A percentile compares a stretch with the other conserved stretches of the same genome.
These are phyloP conservation scores for Dicyrtoma fusca DNA, from an alignment of 2,888 invertebrate genomes.

Conservation along the genomic window DNA sequence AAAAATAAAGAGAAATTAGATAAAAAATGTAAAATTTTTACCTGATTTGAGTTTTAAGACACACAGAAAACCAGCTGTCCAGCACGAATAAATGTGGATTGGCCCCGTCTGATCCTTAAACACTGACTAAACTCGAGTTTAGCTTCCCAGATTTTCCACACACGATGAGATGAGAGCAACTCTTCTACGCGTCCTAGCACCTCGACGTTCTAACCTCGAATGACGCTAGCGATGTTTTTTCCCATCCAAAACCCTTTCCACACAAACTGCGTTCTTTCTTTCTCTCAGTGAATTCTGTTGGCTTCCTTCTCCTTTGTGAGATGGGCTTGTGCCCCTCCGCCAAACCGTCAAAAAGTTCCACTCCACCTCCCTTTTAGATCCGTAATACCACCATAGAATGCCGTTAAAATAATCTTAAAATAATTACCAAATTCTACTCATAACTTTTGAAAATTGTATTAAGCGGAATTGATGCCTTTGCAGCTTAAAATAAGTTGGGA, in stretches of 20 bases:
- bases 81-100: too few species aligned
- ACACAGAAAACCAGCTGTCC: background rate
- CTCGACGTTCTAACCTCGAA: background rate
- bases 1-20: background rate
- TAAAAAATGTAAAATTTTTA: background rate
- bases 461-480: too few species aligned
- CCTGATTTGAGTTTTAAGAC: constrained; percentile 8
- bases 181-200: background rate
- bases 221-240: background rate
- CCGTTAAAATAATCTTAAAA: background rate
- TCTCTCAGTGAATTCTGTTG: too few species aligned
- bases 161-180: background rate
- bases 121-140: background rate
- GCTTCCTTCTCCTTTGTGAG: too few species aligned
- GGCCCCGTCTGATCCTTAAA: background rate
- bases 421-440: background rate
- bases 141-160: background rate
- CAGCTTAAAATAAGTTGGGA: too few species aligned
- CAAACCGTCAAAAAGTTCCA: background rate
- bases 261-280: too few species aligned
- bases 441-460: background rate
- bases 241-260: background rate
- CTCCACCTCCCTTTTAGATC: too few species aligned
- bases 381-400: too few species aligned
- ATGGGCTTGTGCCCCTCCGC: constrained; percentile 1